Evolutionary conservation across 2,113 vertebrate species (phyloP), one percentile per base, ranked within the genome.

Genomic region (Larimichthys crocea): DNA sequence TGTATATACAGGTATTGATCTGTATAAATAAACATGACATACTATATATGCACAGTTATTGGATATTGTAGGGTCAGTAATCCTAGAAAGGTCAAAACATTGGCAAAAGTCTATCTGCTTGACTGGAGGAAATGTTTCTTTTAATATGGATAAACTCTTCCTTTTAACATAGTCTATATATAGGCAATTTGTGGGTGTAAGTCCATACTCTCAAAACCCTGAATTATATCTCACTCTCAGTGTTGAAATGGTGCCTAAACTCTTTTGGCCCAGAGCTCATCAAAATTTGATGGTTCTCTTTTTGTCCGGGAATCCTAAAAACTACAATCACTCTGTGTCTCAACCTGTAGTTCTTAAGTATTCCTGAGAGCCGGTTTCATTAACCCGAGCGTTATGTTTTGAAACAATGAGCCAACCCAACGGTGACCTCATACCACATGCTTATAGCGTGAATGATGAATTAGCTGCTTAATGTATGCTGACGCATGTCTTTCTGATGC

Each of bases 391-490:
- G 8, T 74, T 67, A 31, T 40, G 1, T 64, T 80, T 65, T 57
- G 59, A 88, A 68, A 78, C 50, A 11, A 53, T 48, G 76, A 83
- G 73, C 74, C 71, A 69, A 59, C 71, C 68, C 53, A 52, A 7
- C 46, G 0, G 40, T 83, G 90, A 92, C 86, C 88, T 91, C 85
- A 79, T 65, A 71, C 50, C 78, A 67, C 71, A 17, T 73, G 62
- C 70, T 88, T 63, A 29, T 65, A 77, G 71, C 0, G 64, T 86
- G 82, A 89, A 91, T 89, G 91, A 91, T 85, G 60, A 88, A 92
- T 77, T 69, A 86, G 85, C 60, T 61, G 40, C 61, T 78, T 91
- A 88, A 90, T 88, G 72, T 85, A 72, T 86, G 90, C 88, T 92
- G 91, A 92, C 73, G 84, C 87, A 80, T 69, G 84, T 79, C 88